Conservation (phyloP, 1,140 invertebrate species). For the Anadara kagoshimensis region DNA sequence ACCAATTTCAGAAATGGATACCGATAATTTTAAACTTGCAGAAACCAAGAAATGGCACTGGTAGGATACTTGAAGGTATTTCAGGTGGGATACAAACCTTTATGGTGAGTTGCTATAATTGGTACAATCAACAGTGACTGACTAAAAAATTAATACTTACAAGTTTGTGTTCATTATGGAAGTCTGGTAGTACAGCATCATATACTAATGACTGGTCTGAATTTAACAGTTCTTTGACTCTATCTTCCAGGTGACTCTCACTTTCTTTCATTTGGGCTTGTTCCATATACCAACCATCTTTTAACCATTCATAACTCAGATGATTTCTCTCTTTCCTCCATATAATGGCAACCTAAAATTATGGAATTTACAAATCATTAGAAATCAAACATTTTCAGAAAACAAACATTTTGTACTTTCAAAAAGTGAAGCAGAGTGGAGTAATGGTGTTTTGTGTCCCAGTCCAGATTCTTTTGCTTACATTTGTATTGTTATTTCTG, state of each 20-base stretch:
- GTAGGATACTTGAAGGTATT: too few relatives aligned
- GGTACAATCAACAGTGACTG: too few relatives aligned
- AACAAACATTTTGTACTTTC: neutral
- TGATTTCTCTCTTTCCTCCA: conserved; percentile 89
- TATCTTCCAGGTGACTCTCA: conserved; percentile 46
- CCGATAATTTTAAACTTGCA: too few relatives aligned
- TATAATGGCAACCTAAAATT: conserved; percentile 83
- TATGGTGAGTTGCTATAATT: too few relatives aligned
- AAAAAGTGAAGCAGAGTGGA: neutral
- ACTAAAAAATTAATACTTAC: conserved; percentile 27
- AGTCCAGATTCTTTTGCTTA: too few relatives aligned
- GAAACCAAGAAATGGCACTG: too few relatives aligned
- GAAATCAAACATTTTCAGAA: conserved; percentile 10
- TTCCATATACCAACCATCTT: conserved; percentile 78
- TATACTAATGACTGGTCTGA: conserved; percentile 57
- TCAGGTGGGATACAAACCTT: too few relatives aligned
- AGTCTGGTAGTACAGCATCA: conserved; percentile 57
- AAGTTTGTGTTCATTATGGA: conserved; percentile 67
- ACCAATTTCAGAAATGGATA: too few relatives aligned
- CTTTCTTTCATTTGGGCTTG: conserved; percentile 25
- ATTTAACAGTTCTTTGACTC: conserved; percentile 55
- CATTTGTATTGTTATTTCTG: too few relatives aligned
- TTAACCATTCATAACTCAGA: conserved; percentile 94
- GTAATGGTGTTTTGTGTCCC: too few relatives aligned
- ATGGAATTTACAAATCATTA: too few relatives aligned